Base-by-base conservation (phyloP, 1,140 invertebrate species). In the Harpegnathos saltator region DNA sequence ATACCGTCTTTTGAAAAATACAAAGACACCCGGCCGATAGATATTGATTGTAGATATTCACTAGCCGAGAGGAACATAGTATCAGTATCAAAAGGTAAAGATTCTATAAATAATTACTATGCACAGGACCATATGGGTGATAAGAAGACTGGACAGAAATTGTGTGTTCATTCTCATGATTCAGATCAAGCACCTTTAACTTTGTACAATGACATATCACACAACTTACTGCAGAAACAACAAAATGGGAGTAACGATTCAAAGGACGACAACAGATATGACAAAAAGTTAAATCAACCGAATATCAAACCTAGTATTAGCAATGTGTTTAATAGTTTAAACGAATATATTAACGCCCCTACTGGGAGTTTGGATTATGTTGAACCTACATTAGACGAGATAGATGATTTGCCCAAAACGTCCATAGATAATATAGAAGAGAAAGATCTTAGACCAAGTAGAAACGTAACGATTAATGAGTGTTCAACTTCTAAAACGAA, bases 251-350 rank as follows among this genome's bases (percentile, higher is more conserved):
- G 68, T 61, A 86, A 12, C n/a, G 82, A 81, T 54, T 66, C 83
- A n/a, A 91, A 91, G 59, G 82, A 90, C 24, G 89, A 90, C 15
- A 93, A 93, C 56, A 93, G 90, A 83, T 94, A 93, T 17, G 92
- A 92, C 48, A 93, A 93, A 33, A 94, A 92, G 69, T 80, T 93
- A 26, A 94, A 93, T 65, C 93, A 94, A 44, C 85, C 92, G 12
- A 93, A 92, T 77, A 86, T 91, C 1, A 95, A 95, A 72, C 95
- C 95, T 81, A 95, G 94, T 38, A 95, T 95, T 22, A 95, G 94
- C 61, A 95, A 96, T 90, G 95, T 96, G 29, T 96, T 96, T 86
- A 95, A 94, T 84, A 96, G 96, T 88, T 92, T 96, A n/a, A 96
- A 96, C 61, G 96, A 96, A 38, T 96, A 96, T 87, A 94, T 96